Evolutionary conservation across 2,113 vertebrate species (phyloP), one percentile per base, ranked within the genome.

Genomic region (Etia nguti): DNA sequence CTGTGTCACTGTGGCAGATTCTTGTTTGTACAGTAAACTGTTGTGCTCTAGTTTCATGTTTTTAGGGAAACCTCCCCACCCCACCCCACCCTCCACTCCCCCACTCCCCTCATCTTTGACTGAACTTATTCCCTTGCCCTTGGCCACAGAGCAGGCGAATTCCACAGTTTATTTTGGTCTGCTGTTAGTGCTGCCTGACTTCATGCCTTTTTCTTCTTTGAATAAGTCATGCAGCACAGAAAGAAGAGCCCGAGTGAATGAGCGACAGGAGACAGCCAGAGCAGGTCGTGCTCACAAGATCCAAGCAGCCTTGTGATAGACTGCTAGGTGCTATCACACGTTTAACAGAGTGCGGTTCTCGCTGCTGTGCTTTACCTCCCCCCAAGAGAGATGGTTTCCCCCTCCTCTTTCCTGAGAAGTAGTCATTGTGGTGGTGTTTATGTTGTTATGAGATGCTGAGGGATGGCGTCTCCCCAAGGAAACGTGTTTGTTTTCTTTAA

Each of bases 101-200:
- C 59, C 31, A 20, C 60, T n/a, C 60, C 36, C 56, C 75, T 34
- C 59, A 62, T 62, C 85, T 80, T 79, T 26, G 50, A 62, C 36
- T 56, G 6, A 60, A 87, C 68, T 80, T 59, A 5, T 52, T 83
- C 65, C 81, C 59, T 56, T 46, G 70, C 41, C 75, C 54, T 86
- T 86, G 81, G 36, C 62, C 65, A 38, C 55, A 86, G 84, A 60
- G 80, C 81, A 85, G 79, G 60, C 38, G 43, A 70, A 94, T 94
- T 91, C 93, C 91, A 16, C 55, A 82, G 91, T 90, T 93, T 95
- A 92, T 94, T 94, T 94, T 87, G 56, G 92, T 87, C 90, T 56
- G 2, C 75, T 68, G 84, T 89, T 92, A 85, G 77, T 90, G 80
- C 91, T 84, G 84, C 87, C 89, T 89, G 73, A 86, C 85, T 89